A percentile compares a stretch with the other conserved stretches of the same genome.
Evolutionary conservation across 30 jellyfish, hydroid and myxozoan species (phyloP).

Genomic region (Clytia hemisphaerica): DNA sequence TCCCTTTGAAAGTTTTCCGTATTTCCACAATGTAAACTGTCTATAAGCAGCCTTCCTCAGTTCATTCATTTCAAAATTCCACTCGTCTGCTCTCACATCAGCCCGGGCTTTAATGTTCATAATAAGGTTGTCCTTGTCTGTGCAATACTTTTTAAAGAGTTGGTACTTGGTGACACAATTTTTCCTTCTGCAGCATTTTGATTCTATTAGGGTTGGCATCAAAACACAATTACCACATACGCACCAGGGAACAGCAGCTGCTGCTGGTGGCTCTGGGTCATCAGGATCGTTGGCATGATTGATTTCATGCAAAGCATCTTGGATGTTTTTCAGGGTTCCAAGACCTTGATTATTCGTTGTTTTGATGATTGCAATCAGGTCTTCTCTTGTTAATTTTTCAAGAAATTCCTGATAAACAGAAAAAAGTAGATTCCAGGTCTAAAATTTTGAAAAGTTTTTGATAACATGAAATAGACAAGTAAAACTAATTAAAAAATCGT

Average conservation of each 20-base stretch:
- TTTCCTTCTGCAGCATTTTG: conserved; percentile 17
- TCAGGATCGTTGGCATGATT: too few species aligned
- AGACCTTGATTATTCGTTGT: too few species aligned
- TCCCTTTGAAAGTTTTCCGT: conserved; percentile 17
- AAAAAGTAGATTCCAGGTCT: too few species aligned
- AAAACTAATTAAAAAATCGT: too few species aligned
- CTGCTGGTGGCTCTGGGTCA: too few species aligned
- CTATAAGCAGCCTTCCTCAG: conserved; percentile 20
- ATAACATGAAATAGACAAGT: too few species aligned
- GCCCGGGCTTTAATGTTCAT: conserved; percentile 11
- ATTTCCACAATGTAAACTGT: conserved; percentile 28
- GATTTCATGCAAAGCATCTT: too few species aligned
- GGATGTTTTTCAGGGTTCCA: too few species aligned
- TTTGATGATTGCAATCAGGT: too few species aligned
- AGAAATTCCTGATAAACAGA: too few species aligned
- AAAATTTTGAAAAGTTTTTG: too few species aligned
- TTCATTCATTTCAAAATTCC: conserved; percentile 7
- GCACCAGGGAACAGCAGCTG: conserved; percentile 27
- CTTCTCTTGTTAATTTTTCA: too few species aligned
- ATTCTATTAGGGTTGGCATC: background rate
- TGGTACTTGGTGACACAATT: conserved; percentile 7
- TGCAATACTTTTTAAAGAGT: conserved; percentile 2
- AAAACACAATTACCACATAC: conserved; percentile 16
- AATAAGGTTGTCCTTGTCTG: conserved; percentile 14
- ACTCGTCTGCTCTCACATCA: conserved; percentile 25